Conservation (phyloP, 2,888 invertebrate genomes). For the Tenthredo scrophulariae region DNA sequence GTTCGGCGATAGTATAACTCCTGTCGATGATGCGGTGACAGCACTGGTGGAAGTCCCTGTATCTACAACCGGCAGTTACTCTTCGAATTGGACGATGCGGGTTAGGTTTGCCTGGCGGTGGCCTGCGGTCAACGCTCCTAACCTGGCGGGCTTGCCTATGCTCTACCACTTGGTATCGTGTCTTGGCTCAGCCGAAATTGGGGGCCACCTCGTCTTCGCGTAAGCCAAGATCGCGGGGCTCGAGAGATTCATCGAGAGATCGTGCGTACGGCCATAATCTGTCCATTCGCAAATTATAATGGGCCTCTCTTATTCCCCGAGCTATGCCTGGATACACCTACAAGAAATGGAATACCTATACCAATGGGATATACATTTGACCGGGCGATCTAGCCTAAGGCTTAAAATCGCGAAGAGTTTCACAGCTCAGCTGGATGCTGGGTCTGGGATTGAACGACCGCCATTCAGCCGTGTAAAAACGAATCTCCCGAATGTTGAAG, state of each 20-base stretch:
- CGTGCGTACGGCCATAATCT: constrained; percentile 26
- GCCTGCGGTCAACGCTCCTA: constrained; percentile 76
- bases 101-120: constrained; percentile 64
- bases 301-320: constrained; percentile 21
- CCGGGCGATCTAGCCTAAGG: constrained; percentile 28
- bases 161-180: constrained; percentile 8
- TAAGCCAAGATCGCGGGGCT: neutral
- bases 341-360: constrained; percentile 21
- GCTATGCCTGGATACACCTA: constrained; percentile 23
- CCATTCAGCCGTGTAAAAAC: constrained; percentile 17
- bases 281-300: constrained; percentile 35
- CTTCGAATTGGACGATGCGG: constrained; percentile 52
- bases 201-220: constrained; percentile 40
- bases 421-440: constrained; percentile 26
- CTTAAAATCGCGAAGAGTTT: constrained; percentile 22
- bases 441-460: neutral
- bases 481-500: neutral
- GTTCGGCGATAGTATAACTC: constrained; percentile 21
- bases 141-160: constrained; percentile 68
- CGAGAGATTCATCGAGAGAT: constrained; percentile 17
- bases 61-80: constrained; percentile 49
- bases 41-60: constrained; percentile 22
- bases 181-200: constrained; percentile 34
- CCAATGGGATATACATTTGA: neutral
- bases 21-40: constrained; percentile 26